phyloP scores from a whole-genome alignment of 2,888 invertebrate species.

The Mythimna impura region DNA sequence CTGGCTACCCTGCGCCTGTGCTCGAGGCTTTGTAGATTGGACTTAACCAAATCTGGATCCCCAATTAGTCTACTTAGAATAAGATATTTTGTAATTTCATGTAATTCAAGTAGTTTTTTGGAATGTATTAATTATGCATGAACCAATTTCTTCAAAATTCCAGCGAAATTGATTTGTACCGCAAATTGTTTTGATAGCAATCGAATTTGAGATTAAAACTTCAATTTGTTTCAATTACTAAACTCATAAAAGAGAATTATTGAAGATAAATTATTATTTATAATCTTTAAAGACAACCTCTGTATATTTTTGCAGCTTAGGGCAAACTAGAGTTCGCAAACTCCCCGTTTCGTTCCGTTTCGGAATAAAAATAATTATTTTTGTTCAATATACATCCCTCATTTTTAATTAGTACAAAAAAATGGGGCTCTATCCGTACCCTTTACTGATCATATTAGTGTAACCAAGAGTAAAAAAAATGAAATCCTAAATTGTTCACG shows the following conservation, averaged over 20 bases:
- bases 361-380: too few species aligned
- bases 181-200: conserved; percentile 1
- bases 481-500: too few species aligned
- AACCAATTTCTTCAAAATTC: neutral
- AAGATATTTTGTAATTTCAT: neutral
- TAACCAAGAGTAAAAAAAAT: too few species aligned
- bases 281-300: neutral
- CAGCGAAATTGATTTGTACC: neutral
- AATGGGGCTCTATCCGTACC: too few species aligned
- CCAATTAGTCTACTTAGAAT: too few species aligned
- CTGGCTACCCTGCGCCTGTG: too few species aligned
- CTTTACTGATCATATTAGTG: too few species aligned
- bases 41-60: too few species aligned
- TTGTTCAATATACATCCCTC: too few species aligned
- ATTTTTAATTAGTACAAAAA: too few species aligned
- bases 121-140: neutral
- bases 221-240: neutral
- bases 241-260: neutral
- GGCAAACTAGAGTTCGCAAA: neutral
- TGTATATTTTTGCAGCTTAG: neutral
- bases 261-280: neutral
- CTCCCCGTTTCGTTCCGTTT: neutral
- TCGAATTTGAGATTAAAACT: neutral
- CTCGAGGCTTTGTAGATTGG: too few species aligned
- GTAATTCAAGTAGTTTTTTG: neutral